Percentiles rank a stretch among this genome's conserved stretches.
Conservation (phyloP, 2,113 vertebrate genomes). For the Aptenodytes patagonicus region DNA sequence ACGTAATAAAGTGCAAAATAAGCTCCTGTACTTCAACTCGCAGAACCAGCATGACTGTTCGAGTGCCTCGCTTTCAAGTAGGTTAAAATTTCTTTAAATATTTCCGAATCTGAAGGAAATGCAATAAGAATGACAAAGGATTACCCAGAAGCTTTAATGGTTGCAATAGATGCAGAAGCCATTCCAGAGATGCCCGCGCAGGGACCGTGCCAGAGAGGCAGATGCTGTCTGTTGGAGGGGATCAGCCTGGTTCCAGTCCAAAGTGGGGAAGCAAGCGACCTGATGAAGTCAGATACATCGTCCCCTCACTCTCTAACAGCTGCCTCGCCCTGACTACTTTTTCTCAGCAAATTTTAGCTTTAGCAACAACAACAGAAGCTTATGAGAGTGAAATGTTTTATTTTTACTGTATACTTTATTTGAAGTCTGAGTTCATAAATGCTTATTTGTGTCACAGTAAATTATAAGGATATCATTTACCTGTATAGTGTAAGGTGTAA, state of each 20-base stretch:
- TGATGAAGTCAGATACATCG: background rate
- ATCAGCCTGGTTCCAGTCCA: background rate
- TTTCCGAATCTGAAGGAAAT: constrained; percentile 11
- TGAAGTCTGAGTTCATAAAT: background rate
- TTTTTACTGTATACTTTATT: background rate
- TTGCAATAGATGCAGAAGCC: background rate
- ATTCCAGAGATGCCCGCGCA: background rate
- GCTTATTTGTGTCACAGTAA: background rate
- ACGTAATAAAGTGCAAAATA: background rate
- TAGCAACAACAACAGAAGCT: background rate
- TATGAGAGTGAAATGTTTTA: background rate
- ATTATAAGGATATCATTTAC: background rate
- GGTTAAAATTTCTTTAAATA: constrained; percentile 28
- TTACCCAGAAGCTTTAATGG: background rate
- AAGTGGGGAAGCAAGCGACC: background rate
- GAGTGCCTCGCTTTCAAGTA: background rate
- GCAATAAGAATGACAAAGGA: constrained; percentile 32
- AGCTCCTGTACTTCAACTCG: background rate
- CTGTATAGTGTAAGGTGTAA: background rate
- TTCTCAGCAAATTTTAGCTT: background rate
- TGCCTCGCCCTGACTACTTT: background rate
- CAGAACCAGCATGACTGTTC: background rate
- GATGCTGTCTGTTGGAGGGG: constrained; percentile 15
- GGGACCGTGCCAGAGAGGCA: constrained; percentile 33
- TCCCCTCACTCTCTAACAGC: background rate